Conservation (phyloP, 2,797 vertebrate species). For the Cirrhinus mrigala region DNA sequence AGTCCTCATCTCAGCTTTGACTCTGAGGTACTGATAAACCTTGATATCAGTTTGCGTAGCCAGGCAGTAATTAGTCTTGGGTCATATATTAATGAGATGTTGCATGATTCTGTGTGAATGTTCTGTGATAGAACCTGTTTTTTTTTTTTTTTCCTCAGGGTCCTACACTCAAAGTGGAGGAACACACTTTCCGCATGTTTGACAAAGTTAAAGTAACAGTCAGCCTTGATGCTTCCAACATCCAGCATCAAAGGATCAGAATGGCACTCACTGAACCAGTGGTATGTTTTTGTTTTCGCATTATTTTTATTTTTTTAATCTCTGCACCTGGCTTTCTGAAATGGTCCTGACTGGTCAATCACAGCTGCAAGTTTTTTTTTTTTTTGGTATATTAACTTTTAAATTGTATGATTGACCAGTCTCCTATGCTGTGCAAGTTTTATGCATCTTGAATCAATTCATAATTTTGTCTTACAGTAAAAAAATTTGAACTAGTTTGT, state of each 20-base stretch:
- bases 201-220: conserved; percentile 94
- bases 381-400: background rate
- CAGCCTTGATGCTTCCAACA: conserved; percentile 89
- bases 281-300: conserved; percentile 78
- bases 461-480: too few relatives aligned
- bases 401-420: too few relatives aligned
- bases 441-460: too few relatives aligned
- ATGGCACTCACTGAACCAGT: conserved; percentile 92
- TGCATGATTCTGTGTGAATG: background rate
- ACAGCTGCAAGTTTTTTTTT: background rate
- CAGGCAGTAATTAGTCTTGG: background rate
- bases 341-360: background rate
- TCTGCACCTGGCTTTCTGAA: background rate
- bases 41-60: background rate
- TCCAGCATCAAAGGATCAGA: conserved; percentile 97
- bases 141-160: conserved; percentile 71
- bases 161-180: conserved; percentile 87
- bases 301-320: background rate
- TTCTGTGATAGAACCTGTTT: background rate
- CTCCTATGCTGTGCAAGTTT: too few relatives aligned
- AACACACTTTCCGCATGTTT: conserved; percentile 87
- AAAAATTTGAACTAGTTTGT: too few relatives aligned
- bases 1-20: conserved; percentile 83
- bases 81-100: background rate
- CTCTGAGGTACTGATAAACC: conserved; percentile 82